Conservation (phyloP, 2,797 vertebrate genomes). For the Falco biarmicus region DNA sequence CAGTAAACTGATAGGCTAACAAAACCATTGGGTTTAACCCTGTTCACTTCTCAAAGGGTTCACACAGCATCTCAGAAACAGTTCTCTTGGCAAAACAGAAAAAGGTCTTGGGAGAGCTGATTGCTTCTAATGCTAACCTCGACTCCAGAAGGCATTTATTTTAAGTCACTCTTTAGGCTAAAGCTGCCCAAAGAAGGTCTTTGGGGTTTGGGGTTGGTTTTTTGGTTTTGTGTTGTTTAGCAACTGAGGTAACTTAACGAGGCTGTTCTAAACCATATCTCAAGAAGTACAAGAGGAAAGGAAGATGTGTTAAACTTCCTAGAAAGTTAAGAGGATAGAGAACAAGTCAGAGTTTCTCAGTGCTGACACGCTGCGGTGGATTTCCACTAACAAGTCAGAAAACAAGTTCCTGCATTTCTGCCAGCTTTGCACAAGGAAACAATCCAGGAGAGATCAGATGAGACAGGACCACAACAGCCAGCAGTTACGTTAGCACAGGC, state of each 20-base stretch:
- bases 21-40: slow-evolving; percentile 17
- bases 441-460: neutral
- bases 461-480: neutral
- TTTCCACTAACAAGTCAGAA: neutral
- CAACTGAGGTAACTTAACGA: neutral
- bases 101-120: neutral
- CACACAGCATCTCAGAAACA: slow-evolving; percentile 7
- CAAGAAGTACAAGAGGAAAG: neutral
- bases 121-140: neutral
- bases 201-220: neutral
- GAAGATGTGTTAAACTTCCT: neutral
- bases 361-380: neutral
- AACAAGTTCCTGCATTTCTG: neutral
- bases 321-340: neutral
- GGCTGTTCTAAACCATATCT: neutral
- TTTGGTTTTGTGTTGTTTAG: neutral
- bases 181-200: neutral
- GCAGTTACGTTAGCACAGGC: neutral
- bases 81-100: neutral
- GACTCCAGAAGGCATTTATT: neutral
- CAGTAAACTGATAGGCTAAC: slow-evolving; percentile 32
- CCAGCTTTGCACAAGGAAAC: neutral
- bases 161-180: neutral
- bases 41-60: slow-evolving; percentile 1
- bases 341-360: neutral